phyloP scores from a whole-genome alignment of 2,888 invertebrate genomes.

The Limenitis camilla region DNA sequence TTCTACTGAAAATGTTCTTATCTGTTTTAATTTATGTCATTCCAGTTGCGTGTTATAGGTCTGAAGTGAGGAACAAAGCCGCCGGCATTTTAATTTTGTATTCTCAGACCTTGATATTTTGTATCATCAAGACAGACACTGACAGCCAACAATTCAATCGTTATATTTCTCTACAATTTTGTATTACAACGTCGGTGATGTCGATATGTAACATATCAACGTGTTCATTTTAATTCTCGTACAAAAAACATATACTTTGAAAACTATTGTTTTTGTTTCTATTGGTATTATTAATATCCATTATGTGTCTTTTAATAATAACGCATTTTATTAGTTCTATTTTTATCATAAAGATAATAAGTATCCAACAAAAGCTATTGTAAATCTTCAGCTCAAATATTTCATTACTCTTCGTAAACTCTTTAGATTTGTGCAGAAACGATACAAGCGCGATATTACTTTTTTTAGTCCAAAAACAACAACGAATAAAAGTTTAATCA shows the following conservation, averaged over 20 bases:
- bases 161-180: not conserved
- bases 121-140: constrained; percentile 21
- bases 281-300: too few species aligned
- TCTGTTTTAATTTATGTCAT: constrained; percentile 11
- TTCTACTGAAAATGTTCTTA: too few species aligned
- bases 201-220: not conserved
- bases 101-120: constrained; percentile 28
- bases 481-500: constrained; percentile 24
- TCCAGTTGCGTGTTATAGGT: constrained; percentile 38
- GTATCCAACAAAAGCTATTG: too few species aligned
- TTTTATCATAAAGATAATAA: too few species aligned
- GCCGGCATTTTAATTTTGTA: constrained; percentile 39
- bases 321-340: too few species aligned
- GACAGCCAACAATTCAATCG: constrained; percentile 23
- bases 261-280: too few species aligned
- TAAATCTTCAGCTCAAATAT: too few species aligned
- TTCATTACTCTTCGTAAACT: too few species aligned
- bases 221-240: too few species aligned
- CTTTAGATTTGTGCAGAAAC: too few species aligned
- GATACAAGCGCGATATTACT: constrained; percentile 16
- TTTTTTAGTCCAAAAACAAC: constrained; percentile 12
- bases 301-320: too few species aligned
- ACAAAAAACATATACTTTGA: too few species aligned
- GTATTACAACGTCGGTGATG: not conserved
- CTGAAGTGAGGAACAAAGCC: constrained; percentile 42